Evolutionary conservation across 2,888 invertebrate genomes (phyloP).

Genomic region (Sympetrum striolatum): DNA sequence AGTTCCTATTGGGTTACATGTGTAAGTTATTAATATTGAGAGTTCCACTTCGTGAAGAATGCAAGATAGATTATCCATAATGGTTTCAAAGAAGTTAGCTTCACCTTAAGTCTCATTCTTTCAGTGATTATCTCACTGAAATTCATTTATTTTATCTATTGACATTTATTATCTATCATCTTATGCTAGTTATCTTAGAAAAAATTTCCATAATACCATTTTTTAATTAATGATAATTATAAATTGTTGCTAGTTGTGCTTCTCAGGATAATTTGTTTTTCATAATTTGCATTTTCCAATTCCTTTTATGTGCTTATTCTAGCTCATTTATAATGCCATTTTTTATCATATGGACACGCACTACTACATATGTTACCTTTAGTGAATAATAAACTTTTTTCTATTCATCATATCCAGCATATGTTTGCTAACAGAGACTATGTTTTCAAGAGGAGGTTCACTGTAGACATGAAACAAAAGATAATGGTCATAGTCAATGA

Average conservation of each 20-base stretch:
- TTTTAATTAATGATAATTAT: too few species aligned
- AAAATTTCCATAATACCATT: too few species aligned
- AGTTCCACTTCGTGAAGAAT: too few species aligned
- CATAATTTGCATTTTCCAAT: too few species aligned
- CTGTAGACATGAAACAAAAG: slow-evolving; percentile 64
- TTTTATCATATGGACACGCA: too few species aligned
- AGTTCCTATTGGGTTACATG: slow-evolving; percentile 54
- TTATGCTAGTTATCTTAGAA: too few species aligned
- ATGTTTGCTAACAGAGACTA: slow-evolving; percentile 87
- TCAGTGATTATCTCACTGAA: not conserved
- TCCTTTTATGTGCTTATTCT: too few species aligned
- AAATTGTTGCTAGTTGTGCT: too few species aligned
- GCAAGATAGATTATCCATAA: not conserved
- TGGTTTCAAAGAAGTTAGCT: not conserved
- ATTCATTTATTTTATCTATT: too few species aligned
- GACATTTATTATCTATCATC: too few species aligned
- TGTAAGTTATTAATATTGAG: not conserved
- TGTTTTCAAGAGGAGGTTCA: slow-evolving; percentile 77
- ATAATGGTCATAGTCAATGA: slow-evolving; percentile 72
- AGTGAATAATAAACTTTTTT: slow-evolving; percentile 35
- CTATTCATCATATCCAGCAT: slow-evolving; percentile 65
- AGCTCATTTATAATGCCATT: not conserved
- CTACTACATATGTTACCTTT: too few species aligned
- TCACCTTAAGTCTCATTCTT: not conserved
- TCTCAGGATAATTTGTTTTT: too few species aligned